Base-by-base conservation (phyloP, 2,797 vertebrate genomes). In the Poeciliopsis paucimaculata region DNA sequence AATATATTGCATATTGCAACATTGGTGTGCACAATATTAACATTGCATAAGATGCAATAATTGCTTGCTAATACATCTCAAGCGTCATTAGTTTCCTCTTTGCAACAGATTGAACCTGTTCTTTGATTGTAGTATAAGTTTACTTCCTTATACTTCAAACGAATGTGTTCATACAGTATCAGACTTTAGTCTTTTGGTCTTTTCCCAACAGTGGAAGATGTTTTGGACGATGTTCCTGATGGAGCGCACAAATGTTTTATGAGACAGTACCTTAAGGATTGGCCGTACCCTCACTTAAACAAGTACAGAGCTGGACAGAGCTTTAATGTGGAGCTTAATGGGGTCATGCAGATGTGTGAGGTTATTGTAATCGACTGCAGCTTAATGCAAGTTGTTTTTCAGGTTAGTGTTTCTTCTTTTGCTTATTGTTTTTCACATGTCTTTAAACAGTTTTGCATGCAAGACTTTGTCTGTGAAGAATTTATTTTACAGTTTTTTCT, bases 241-340 rank as follows among this genome's bases (percentile, higher is more conserved):
- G 73, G 94, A 18, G 90, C 92, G 23, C 97, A 96, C 73, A 95
- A 94, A 6, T 91, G 93, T 53, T 97, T 98, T 76, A 95, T 99
- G 2, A 94, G 95, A 77, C 96, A 97, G 2, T 98, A 98, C 88
- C 92, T 99, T 80, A 96, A 95, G 0, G 95, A 97, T 18, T 98
- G 97, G 90, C 97, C 97, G 1, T 97, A 97, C 91, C 94, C 97
- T 0, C 97, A 96, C 75, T 96, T 98, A 94, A 96, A 96, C 1
- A 94, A 97, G 74, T 97, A 97, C 62, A 97, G 95, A 60, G 92
- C 75, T 0, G 97, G 97, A 28, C 97, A 98, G 86, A 93, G 89
- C 15, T 95, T 97, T 60, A 97, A 96, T 81, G 97, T 95, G 0
- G 96, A 97, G 72, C 95, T 96, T 90, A 94, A 97, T 1, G 97